Base-by-base conservation (phyloP, 2,888 invertebrate species). In the Coelinius sp. region DNA sequence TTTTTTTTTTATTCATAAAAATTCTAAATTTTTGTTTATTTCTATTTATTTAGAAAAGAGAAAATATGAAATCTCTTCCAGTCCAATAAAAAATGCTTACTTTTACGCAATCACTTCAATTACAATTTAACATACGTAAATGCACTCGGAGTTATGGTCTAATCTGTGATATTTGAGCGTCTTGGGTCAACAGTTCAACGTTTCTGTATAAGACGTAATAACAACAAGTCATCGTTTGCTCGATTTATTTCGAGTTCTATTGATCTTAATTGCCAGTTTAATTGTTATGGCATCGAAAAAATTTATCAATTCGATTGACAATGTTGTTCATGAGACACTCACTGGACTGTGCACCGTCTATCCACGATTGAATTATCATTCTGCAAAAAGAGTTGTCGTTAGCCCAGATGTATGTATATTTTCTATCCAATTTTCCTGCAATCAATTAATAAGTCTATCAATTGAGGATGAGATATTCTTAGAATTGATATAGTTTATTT, bases 311-410 rank as follows among this genome's bases (percentile, higher is more conserved):
- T 77, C 78, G 0, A 69, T 83, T 17, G 77, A 83, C 17, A 74
- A 83, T 35, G 80, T 77, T 0, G 86, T 87, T 0, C 68, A 81
- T 38, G 87, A 87, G 75, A 79, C 84, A 2, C 75, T 87, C 20
- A 76, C 78, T 4, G 87, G 87, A 44, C 76, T 82, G 6, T 80
- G 80, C 68, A 75, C 76, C 35, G 71, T 80, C 0, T 87, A 85
- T 77, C 87, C 87, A 3, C 81, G 82, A 62, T 81, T 87, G 38
- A 82, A 83, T 62, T 81, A 83, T 70, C 83, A 86, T 59, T 46
- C 66, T 6, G 70, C 78, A 1, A 84, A 85, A 68, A 81, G 80
- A 80, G 82, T 86, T 25, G 80, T 86, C 5, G 67, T 87, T 8
- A 77, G 80, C 52, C 81, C 84, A 8, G 70, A 79, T 22, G 87